Evolutionary conservation across 2,797 vertebrate genomes (phyloP).

Genomic region (Yasuhikotakia modesta): DNA sequence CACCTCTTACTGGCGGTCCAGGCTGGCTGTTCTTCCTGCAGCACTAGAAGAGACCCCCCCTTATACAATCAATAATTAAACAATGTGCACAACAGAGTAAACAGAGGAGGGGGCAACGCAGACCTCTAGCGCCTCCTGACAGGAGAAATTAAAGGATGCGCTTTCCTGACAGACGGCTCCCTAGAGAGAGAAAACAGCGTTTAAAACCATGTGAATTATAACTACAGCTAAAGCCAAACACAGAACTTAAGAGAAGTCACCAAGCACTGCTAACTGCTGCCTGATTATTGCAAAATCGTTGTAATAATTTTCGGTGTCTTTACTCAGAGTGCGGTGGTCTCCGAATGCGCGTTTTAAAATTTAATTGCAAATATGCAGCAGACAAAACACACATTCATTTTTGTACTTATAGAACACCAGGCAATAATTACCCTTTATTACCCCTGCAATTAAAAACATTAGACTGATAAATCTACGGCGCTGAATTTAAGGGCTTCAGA

Average conservation of each 20-base stretch:
- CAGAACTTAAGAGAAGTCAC: slow-evolving; percentile 4
- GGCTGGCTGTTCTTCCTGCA: slow-evolving; percentile 66
- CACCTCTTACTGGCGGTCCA: slow-evolving; percentile 54
- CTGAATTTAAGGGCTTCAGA: slow-evolving; percentile 37
- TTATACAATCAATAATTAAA: slow-evolving; percentile 77
- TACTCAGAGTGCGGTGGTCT: neutral
- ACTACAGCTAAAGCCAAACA: slow-evolving; percentile 13
- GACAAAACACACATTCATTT: slow-evolving; percentile 20
- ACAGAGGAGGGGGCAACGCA: slow-evolving; percentile 46
- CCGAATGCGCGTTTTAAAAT: slow-evolving; percentile 1
- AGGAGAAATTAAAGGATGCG: slow-evolving; percentile 47
- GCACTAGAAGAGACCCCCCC: slow-evolving; percentile 64
- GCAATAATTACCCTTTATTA: slow-evolving; percentile 46
- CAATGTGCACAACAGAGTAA: slow-evolving; percentile 66
- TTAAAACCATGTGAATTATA: slow-evolving; percentile 42
- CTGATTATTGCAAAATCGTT: slow-evolving; percentile 11
- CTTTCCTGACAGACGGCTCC: slow-evolving; percentile 29
- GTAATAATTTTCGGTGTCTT: slow-evolving; percentile 32
- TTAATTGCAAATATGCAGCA: slow-evolving; percentile 19
- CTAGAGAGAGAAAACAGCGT: slow-evolving; percentile 37
- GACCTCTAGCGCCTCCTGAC: slow-evolving; percentile 40
- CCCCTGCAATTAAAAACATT: slow-evolving; percentile 49
- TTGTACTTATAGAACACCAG: slow-evolving; percentile 47
- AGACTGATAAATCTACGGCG: slow-evolving; percentile 11
- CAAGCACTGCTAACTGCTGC: slow-evolving; percentile 21